Evolutionary conservation across 1,140 invertebrate genomes (phyloP).

Genomic region (Conopomorpha cramerella): DNA sequence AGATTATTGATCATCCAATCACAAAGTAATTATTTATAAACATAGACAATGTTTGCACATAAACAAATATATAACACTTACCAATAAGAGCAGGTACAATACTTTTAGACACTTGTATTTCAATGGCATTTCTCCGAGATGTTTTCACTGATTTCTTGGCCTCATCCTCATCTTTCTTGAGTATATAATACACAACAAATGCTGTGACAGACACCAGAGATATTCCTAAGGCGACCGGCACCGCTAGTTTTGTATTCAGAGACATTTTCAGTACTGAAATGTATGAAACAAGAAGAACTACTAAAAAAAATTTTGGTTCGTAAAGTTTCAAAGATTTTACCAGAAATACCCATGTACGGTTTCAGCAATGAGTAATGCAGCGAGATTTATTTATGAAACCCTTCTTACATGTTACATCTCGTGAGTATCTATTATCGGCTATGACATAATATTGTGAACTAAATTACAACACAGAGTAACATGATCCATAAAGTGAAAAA

Average conservation of each 20-base stretch:
- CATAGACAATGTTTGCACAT: not conserved
- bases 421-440: conserved; percentile 39
- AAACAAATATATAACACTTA: conserved; percentile 13
- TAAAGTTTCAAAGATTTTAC: not conserved
- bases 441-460: conserved; percentile 48
- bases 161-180: conserved; percentile 40
- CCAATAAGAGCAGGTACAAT: conserved; percentile 46
- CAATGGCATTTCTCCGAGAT: conserved; percentile 31
- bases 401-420: conserved; percentile 3
- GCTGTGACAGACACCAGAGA: conserved; percentile 40
- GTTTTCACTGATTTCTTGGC: conserved; percentile 22
- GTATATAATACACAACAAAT: conserved; percentile 43
- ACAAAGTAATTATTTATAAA: too few species aligned
- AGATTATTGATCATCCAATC: too few species aligned
- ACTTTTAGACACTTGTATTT: conserved; percentile 38
- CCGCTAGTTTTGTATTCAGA: conserved; percentile 19
- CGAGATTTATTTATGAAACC: too few species aligned
- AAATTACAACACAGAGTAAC: too few species aligned
- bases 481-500: too few species aligned
- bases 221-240: conserved; percentile 35
- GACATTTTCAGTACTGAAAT: conserved; percentile 20
- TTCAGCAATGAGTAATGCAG: not conserved
- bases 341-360: not conserved
- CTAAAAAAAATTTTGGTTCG: not conserved
- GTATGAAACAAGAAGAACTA: not conserved